Percentiles rank a stretch among this genome's conserved stretches.
These are phyloP conservation scores for Philereme vetulata DNA, from an alignment of 2,888 invertebrate genomes.

Conservation along the genomic window DNA sequence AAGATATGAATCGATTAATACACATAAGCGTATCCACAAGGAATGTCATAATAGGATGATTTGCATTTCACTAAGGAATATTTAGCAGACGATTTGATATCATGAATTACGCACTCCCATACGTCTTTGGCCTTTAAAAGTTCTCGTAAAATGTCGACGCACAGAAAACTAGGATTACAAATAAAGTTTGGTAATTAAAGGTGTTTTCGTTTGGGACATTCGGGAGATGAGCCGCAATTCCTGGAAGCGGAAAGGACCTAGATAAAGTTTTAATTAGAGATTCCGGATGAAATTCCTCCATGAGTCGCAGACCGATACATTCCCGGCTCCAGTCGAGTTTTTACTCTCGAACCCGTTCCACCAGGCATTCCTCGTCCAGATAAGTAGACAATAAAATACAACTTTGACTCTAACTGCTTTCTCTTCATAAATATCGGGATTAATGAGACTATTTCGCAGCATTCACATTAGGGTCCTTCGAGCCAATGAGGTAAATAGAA, in stretches of 20 bases:
- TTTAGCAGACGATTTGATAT: slow-evolving; percentile 13
- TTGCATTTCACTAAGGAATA: slow-evolving; percentile 41
- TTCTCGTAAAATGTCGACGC: slow-evolving; percentile 3
- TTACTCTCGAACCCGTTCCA: slow-evolving; percentile 73
- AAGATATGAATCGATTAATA: slow-evolving; percentile 44
- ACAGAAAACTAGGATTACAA: slow-evolving; percentile 11
- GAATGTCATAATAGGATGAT: slow-evolving; percentile 44
- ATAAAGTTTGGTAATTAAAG: slow-evolving; percentile 36
- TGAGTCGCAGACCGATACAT: slow-evolving; percentile 71
- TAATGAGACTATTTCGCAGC: slow-evolving; percentile 40
- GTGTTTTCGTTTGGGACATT: slow-evolving; percentile 30
- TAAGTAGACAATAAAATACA: slow-evolving; percentile 70
- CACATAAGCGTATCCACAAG: slow-evolving; percentile 22
- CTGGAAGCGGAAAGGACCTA: slow-evolving; percentile 57
- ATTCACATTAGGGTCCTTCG: slow-evolving; percentile 40
- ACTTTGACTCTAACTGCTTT: slow-evolving; percentile 61
- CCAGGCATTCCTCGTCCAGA: slow-evolving; percentile 59
- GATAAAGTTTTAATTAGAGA: slow-evolving; percentile 83
- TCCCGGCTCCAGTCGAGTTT: slow-evolving; percentile 74
- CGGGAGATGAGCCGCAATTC: slow-evolving; percentile 40
- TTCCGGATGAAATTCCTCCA: slow-evolving; percentile 77
- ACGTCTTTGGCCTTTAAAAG: slow-evolving; percentile 8
- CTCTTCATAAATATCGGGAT: slow-evolving; percentile 48
- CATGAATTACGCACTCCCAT: slow-evolving; percentile 16
- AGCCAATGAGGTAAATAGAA: slow-evolving; percentile 46